These are phyloP conservation scores for Thunnus thynnus DNA, from an alignment of 2,113 vertebrate species.

Conservation along the genomic window DNA sequence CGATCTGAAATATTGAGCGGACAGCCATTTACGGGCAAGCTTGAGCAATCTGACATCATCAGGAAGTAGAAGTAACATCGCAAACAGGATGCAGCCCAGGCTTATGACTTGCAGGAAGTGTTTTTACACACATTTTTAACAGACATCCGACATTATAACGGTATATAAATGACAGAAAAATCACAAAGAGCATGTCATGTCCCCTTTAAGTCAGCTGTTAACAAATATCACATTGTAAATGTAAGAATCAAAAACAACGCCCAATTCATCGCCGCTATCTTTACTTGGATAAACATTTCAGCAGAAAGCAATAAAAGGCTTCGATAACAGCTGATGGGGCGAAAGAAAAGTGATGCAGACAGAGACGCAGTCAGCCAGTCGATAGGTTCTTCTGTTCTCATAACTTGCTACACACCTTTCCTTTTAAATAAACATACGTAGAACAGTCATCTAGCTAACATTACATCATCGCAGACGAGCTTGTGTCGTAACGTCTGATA, in stretches of 20 bases:
- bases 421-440: slow-evolving; percentile 30
- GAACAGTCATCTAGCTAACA: slow-evolving; percentile 17
- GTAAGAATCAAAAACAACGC: background rate
- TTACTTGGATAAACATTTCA: slow-evolving; percentile 29
- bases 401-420: slow-evolving; percentile 47
- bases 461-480: slow-evolving; percentile 51
- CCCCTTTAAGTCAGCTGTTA: background rate
- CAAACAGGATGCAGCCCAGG: too few species aligned
- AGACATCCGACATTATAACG: too few species aligned
- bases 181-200: too few species aligned
- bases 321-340: background rate
- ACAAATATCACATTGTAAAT: background rate
- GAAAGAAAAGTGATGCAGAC: slow-evolving; percentile 27
- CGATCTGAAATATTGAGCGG: too few species aligned
- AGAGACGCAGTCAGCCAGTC: slow-evolving; percentile 18
- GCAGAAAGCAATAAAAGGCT: slow-evolving; percentile 31
- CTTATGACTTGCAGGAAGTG: too few species aligned
- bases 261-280: slow-evolving; percentile 2
- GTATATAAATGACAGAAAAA: too few species aligned
- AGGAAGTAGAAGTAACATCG: too few species aligned
- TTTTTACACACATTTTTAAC: too few species aligned
- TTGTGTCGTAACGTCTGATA: slow-evolving; percentile 44
- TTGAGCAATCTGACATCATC: too few species aligned
- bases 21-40: too few species aligned
- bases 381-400: slow-evolving; percentile 7